Evolutionary conservation across 2,113 vertebrate species (phyloP).

Genomic region (Tragelaphus scriptus): DNA sequence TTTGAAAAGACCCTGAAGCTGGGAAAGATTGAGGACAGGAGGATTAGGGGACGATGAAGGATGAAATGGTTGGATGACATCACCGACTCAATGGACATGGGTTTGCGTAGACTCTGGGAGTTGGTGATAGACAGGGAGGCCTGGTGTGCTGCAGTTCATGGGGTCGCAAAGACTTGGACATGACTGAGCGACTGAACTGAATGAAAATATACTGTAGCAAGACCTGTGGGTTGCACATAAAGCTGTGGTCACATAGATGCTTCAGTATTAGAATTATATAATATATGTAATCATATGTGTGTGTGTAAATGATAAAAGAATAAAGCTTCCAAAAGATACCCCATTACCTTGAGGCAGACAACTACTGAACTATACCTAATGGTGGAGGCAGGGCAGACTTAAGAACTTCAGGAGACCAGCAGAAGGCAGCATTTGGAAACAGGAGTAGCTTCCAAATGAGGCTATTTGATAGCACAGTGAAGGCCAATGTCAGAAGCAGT

Average conservation of each 20-base stretch:
- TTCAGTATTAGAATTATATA: background rate
- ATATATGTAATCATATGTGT: background rate
- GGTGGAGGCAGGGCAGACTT: background rate
- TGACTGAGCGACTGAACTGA: background rate
- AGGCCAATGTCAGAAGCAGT: background rate
- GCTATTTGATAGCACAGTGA: background rate
- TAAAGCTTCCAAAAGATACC: background rate
- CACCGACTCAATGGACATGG: background rate
- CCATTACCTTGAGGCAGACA: background rate
- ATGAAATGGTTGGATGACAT: background rate
- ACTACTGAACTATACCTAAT: background rate
- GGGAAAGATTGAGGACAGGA: background rate
- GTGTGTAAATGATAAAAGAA: background rate
- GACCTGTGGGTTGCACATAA: background rate
- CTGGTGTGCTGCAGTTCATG: background rate
- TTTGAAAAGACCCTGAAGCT: background rate
- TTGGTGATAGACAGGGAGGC: background rate
- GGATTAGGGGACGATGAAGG: background rate
- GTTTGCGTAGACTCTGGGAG: background rate
- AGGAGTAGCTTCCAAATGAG: background rate
- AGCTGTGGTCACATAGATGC: background rate
- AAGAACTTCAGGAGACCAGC: background rate
- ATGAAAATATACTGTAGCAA: background rate
- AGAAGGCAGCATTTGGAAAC: background rate
- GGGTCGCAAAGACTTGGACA: background rate